A percentile compares a stretch with the other conserved stretches of the same genome.
phyloP scores from a whole-genome alignment of 1,140 invertebrate species.

The Manduca sexta region DNA sequence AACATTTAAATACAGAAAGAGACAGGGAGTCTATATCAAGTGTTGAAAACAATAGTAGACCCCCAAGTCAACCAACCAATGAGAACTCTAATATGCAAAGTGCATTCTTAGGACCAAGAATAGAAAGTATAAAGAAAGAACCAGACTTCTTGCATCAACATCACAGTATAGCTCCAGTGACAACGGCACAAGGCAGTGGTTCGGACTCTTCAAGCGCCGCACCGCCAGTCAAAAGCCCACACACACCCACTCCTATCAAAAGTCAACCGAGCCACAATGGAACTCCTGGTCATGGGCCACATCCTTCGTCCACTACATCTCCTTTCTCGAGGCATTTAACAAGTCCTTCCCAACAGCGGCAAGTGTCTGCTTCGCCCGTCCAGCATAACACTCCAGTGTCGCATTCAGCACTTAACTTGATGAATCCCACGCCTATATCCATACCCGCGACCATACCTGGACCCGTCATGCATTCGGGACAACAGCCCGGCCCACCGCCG shows the following conservation, averaged over 20 bases:
- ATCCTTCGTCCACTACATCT: constrained; percentile 65
- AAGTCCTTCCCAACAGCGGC: constrained; percentile 62
- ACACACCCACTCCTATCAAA: constrained; percentile 69
- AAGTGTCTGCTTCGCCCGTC: constrained; percentile 69
- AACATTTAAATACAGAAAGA: constrained; percentile 61
- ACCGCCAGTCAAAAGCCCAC: constrained; percentile 67
- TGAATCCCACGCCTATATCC: constrained; percentile 76
- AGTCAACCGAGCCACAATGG: constrained; percentile 66
- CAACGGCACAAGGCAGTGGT: constrained; percentile 55
- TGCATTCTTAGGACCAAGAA: constrained; percentile 74
- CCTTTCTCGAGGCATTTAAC: constrained; percentile 67
- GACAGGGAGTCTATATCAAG: constrained; percentile 64
- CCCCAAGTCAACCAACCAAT: constrained; percentile 63
- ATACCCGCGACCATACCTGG: constrained; percentile 80
- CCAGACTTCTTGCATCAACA: constrained; percentile 74
- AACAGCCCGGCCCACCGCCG: constrained; percentile 76
- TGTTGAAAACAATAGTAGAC: constrained; percentile 61
- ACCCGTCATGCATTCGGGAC: constrained; percentile 80
- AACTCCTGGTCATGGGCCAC: constrained; percentile 52
- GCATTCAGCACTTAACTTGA: constrained; percentile 76
- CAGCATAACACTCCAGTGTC: constrained; percentile 67
- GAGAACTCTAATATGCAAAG: constrained; percentile 52
- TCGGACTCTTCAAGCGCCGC: constrained; percentile 45
- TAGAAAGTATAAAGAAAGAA: constrained; percentile 85
- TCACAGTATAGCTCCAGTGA: constrained; percentile 47